Percentiles rank a stretch among this genome's conserved stretches.
These are phyloP conservation scores for Leptinotarsa tumamoca DNA, from an alignment of 2,888 invertebrate genomes.

Conservation along the genomic window DNA sequence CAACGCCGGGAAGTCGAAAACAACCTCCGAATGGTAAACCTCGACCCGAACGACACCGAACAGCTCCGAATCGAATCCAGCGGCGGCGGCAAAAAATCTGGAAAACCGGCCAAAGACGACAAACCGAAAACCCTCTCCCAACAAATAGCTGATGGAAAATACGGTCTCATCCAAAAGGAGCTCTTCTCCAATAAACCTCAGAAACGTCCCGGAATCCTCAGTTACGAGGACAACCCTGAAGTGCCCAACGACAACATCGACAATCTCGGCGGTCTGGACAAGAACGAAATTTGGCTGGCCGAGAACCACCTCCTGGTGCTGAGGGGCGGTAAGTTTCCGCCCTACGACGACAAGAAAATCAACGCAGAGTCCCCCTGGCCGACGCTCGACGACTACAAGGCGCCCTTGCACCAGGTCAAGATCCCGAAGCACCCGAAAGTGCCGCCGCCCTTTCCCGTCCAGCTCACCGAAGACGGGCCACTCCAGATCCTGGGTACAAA, in stretches of 20 bases:
- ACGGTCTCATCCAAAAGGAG: slow-evolving; percentile 88
- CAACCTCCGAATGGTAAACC: slow-evolving; percentile 69
- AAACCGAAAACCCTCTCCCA: slow-evolving; percentile 88
- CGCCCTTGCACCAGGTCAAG: slow-evolving; percentile 86
- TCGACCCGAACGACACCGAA: slow-evolving; percentile 59
- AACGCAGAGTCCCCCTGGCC: slow-evolving; percentile 74
- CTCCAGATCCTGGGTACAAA: slow-evolving; percentile 88
- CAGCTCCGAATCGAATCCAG: slow-evolving; percentile 51
- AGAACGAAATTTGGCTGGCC: slow-evolving; percentile 90
- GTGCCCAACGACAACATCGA: slow-evolving; percentile 84
- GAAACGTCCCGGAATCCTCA: slow-evolving; percentile 82
- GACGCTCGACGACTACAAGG: slow-evolving; percentile 86
- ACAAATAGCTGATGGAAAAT: slow-evolving; percentile 91
- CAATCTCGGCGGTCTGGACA: slow-evolving; percentile 84
- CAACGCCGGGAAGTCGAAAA: slow-evolving; percentile 74
- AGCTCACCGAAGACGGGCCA: slow-evolving; percentile 86
- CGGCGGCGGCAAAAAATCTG: slow-evolving; percentile 47
- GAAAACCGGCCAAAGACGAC: slow-evolving; percentile 73
- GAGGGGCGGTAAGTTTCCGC: slow-evolving; percentile 81
- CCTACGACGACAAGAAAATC: slow-evolving; percentile 64
- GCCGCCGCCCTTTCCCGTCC: slow-evolving; percentile 94
- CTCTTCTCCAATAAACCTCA: slow-evolving; percentile 76
- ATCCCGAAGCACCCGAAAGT: slow-evolving; percentile 84
- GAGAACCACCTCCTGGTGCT: slow-evolving; percentile 88
- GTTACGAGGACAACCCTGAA: slow-evolving; percentile 84